Evolutionary conservation across 2,888 invertebrate species (phyloP).

Genomic region (Nasonovia ribisnigri): DNA sequence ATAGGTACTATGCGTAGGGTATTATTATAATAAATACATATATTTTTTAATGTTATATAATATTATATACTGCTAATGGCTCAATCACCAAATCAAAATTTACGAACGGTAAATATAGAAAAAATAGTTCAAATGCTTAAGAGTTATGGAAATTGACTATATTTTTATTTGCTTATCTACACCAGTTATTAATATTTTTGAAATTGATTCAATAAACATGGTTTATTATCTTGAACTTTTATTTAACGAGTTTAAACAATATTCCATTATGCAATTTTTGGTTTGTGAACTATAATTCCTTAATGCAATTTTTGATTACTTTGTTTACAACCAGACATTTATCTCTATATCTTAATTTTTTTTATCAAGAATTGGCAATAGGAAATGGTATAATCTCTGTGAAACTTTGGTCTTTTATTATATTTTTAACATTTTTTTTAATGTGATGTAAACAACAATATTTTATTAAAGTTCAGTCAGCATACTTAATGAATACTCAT

Average conservation of each 20-base stretch:
- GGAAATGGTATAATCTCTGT: not conserved
- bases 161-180: not conserved
- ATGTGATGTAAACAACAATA: not conserved
- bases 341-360: not conserved
- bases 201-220: not conserved
- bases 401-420: not conserved
- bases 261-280: not conserved
- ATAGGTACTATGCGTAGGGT: not conserved
- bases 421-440: not conserved
- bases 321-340: not conserved
- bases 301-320: not conserved
- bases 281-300: not conserved
- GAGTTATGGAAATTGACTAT: not conserved
- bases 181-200: not conserved
- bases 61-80: not conserved
- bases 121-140: not conserved
- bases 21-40: not conserved
- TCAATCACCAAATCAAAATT: not conserved
- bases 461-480: not conserved
- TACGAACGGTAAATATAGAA: not conserved
- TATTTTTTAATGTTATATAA: not conserved
- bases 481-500: not conserved
- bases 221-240: not conserved
- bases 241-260: not conserved
- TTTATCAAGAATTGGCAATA: not conserved